A percentile compares a stretch with the other conserved stretches of the same genome.
phyloP scores from a whole-genome alignment of 2,888 invertebrate species.

The Tetragonula carbonaria region DNA sequence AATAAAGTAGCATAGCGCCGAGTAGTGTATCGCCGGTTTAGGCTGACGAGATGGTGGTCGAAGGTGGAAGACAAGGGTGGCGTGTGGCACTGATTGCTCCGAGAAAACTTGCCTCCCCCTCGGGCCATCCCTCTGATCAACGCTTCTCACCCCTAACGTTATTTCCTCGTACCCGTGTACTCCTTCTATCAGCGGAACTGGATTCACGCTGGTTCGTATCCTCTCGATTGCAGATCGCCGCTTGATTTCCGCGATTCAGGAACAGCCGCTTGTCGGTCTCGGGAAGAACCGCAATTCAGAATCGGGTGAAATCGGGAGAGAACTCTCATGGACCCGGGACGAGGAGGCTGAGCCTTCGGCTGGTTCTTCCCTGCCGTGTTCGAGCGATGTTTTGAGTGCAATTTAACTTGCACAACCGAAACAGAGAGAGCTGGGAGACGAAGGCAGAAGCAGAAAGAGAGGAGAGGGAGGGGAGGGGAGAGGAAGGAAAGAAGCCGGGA shows the following conservation, averaged over 20 bases:
- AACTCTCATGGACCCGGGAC: slow-evolving; percentile 9
- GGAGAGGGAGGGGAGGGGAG: background rate
- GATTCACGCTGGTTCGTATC: background rate
- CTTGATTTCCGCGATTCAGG: slow-evolving; percentile 6
- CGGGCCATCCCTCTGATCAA: slow-evolving; percentile 51
- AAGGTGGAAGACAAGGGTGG: slow-evolving; percentile 24
- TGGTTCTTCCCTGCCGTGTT: slow-evolving; percentile 51
- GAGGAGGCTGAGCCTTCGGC: background rate
- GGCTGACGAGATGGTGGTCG: slow-evolving; percentile 18
- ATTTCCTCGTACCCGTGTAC: background rate
- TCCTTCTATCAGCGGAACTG: background rate
- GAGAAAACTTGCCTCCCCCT: slow-evolving; percentile 47
- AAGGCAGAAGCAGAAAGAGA: background rate
- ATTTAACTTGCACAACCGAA: slow-evolving; percentile 63
- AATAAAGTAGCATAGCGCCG: background rate
- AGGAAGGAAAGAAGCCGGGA: slow-evolving; percentile 17
- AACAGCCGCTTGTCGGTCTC: slow-evolving; percentile 20
- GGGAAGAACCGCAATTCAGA: background rate
- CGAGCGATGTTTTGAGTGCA: slow-evolving; percentile 69
- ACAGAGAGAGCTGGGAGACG: background rate
- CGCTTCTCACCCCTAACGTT: background rate
- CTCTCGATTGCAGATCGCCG: slow-evolving; percentile 18
- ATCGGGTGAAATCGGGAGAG: background rate
- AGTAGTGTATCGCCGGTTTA: slow-evolving; percentile 1
- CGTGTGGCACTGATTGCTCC: slow-evolving; percentile 59